Evolutionary conservation across 2,797 vertebrate genomes (phyloP), one percentile per base, ranked within the genome.

Genomic region (Mormyrops boulengeri): DNA sequence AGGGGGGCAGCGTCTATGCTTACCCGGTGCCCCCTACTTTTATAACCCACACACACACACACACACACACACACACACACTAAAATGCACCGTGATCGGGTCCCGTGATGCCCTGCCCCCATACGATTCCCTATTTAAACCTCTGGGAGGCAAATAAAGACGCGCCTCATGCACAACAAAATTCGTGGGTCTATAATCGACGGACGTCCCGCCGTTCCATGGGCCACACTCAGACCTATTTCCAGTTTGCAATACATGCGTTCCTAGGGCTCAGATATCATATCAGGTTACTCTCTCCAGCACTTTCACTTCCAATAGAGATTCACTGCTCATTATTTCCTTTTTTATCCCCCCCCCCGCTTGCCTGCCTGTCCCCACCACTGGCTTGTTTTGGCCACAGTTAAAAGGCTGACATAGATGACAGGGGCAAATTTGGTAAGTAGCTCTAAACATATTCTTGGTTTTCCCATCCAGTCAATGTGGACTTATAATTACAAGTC

Each of bases 231-330:
- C 66, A 49, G 47, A 49, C 26, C 77, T 84, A 88, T 87, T 89
- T 89, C 85, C 85, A 89, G 85, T 57, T 62, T 73, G 41, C 62
- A 62, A 89, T 86, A 86, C 57, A 44, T 85, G 55, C 22, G 34
- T 88, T 49, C 14, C 47, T 57, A 88, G 55, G 17, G 22, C 80
- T 88, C 90, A 86, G 60, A 88, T 87, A 84, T 73, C 11, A 73
- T 87, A 90, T 91, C 89, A 53, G 60, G 47, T 90, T 88, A 86
- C 88, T 34, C 85, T 85, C 88, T 41, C 89, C 50, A 47, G 85
- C 89, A 88, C 57, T 90, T 85, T 91, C 53, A 87, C 88, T 88
- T 84, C 89, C 90, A 55, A 2, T 55, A 34, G 22, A 12, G 52
- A 66, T 53, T 85, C 26, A 57, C 86, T 85, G 60, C 73, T 85